Evolutionary conservation across 2,888 invertebrate genomes (phyloP).

Genomic region (Autographa pulchrina): DNA sequence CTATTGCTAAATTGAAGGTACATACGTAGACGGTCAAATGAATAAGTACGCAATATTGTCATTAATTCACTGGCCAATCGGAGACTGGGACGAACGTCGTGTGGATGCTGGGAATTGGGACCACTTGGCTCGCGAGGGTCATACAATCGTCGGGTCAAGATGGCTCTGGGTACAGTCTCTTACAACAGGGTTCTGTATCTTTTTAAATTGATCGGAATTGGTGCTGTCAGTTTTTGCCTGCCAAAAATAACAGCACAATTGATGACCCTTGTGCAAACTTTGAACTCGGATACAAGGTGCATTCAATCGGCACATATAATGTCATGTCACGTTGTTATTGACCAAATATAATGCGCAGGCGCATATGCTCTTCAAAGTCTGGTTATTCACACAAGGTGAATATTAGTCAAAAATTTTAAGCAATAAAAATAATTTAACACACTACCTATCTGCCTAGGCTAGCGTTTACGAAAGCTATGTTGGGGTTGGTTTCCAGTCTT

Average conservation of each 20-base stretch:
- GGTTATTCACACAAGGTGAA: too few relatives aligned
- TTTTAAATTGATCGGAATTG: constrained; percentile 5
- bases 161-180: constrained; percentile 62
- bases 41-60: constrained; percentile 82
- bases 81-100: constrained; percentile 65
- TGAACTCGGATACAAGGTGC: neutral
- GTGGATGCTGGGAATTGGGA: constrained; percentile 81
- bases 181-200: constrained; percentile 46
- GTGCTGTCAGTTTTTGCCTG: constrained; percentile 4
- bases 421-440: too few relatives aligned
- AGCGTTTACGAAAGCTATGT: too few relatives aligned
- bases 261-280: constrained; percentile 21
- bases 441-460: too few relatives aligned
- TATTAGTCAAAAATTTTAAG: too few relatives aligned
- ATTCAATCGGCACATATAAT: constrained; percentile 10
- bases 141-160: constrained; percentile 76
- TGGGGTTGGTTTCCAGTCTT: too few relatives aligned
- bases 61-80: constrained; percentile 85
- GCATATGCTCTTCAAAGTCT: neutral
- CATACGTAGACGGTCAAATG: constrained; percentile 78
- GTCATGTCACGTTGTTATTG: neutral
- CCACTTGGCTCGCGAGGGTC: constrained; percentile 84
- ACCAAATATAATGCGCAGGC: too few relatives aligned
- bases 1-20: constrained; percentile 83
- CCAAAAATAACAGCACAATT: constrained; percentile 10